Percentiles rank a stretch among this genome's conserved stretches.
phyloP scores from a whole-genome alignment of 2,113 vertebrate genomes.

The Spea multiplicata region DNA sequence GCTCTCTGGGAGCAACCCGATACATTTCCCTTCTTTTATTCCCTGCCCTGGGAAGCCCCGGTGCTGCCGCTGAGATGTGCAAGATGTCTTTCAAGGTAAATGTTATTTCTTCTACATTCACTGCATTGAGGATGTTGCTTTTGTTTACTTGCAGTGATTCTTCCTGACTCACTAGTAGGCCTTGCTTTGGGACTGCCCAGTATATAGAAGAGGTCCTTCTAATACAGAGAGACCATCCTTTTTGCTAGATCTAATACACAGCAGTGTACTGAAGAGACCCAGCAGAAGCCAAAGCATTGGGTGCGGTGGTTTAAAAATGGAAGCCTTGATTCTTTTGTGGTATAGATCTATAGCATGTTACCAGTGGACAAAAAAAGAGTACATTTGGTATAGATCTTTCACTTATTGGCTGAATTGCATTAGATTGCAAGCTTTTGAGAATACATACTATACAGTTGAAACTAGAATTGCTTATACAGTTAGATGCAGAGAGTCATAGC shows the following conservation, averaged over 20 bases:
- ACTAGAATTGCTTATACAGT: no score
- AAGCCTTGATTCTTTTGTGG: no score
- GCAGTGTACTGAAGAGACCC: no score
- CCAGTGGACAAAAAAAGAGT: no score
- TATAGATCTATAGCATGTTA: no score
- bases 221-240: neutral
- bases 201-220: neutral
- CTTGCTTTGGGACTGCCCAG: neutral
- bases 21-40: slow-evolving; percentile 44
- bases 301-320: no score
- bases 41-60: slow-evolving; percentile 19
- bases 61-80: slow-evolving; percentile 50
- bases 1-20: slow-evolving; percentile 49
- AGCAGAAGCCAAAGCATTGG: no score
- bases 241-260: neutral
- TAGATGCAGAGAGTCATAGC: no score
- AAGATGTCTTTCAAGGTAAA: slow-evolving; percentile 69
- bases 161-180: slow-evolving; percentile 16
- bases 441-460: no score
- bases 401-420: no score
- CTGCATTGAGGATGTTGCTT: neutral
- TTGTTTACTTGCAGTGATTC: neutral
- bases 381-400: no score
- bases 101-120: neutral
- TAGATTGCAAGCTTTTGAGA: no score